Percentiles rank a stretch among this genome's conserved stretches.
Conservation (phyloP, 37 sponge, comb jelly and placozoan genomes). For the Theonella swinhoei region DNA sequence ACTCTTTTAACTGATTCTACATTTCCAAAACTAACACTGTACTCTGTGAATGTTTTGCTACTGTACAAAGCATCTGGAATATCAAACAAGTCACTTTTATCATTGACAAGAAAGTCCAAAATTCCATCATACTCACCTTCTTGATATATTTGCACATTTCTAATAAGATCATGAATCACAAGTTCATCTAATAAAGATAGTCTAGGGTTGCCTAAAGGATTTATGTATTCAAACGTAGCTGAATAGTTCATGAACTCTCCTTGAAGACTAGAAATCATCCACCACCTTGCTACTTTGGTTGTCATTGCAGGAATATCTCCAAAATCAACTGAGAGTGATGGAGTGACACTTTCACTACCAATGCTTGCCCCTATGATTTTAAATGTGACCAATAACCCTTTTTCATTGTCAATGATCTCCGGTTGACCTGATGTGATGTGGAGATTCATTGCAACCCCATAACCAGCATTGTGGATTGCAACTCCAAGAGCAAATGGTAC, state of each 20-base stretch:
- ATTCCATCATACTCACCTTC: no score
- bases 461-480: no score
- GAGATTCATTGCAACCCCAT: no score
- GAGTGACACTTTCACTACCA: slow-evolving; percentile 20
- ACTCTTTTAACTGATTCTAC: slow-evolving; percentile 10
- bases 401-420: no score
- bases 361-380: slow-evolving; percentile 47
- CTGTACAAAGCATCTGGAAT: no score
- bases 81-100: background rate
- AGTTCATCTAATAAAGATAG: slow-evolving; percentile 42
- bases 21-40: slow-evolving; percentile 20
- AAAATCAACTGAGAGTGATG: slow-evolving; percentile 19
- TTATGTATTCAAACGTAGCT: slow-evolving; percentile 37
- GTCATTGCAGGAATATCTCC: no score
- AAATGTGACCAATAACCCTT: slow-evolving; percentile 35
- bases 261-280: slow-evolving; percentile 35
- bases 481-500: no score
- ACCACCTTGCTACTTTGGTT: slow-evolving; percentile 39
- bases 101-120: slow-evolving; percentile 45
- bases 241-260: no score
- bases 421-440: no score
- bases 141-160: no score
- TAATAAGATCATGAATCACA: no score
- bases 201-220: slow-evolving; percentile 40
- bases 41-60: slow-evolving; percentile 12